A percentile compares a stretch with the other conserved stretches of the same genome.
Evolutionary conservation across 1,140 invertebrate species (phyloP).

Genomic region (Campoletis sonorensis): DNA sequence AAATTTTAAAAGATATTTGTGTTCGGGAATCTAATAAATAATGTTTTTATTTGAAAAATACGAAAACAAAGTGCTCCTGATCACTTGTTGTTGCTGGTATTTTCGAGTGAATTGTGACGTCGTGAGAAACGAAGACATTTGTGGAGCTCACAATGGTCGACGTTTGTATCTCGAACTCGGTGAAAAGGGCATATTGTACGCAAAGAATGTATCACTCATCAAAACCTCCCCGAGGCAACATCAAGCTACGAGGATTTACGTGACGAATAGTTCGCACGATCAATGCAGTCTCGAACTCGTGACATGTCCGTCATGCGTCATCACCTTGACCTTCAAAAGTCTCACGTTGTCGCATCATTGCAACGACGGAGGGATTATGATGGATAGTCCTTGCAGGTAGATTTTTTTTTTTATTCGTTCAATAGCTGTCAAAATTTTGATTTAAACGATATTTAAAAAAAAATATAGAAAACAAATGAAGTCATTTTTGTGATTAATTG

Average conservation of each 20-base stretch:
- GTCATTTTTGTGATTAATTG: too few species aligned
- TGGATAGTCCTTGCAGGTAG: slow-evolving; percentile 72
- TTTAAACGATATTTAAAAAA: too few species aligned
- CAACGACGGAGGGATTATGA: slow-evolving; percentile 68
- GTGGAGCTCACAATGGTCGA: slow-evolving; percentile 79
- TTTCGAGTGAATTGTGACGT: slow-evolving; percentile 52
- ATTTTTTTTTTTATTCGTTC: too few species aligned
- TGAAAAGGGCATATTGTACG: slow-evolving; percentile 78
- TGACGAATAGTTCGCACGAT: slow-evolving; percentile 73
- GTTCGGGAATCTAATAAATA: too few species aligned
- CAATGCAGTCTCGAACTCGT: slow-evolving; percentile 83
- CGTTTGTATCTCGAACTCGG: slow-evolving; percentile 80
- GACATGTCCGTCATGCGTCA: slow-evolving; percentile 84
- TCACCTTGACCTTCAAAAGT: slow-evolving; percentile 79
- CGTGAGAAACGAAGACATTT: slow-evolving; percentile 78
- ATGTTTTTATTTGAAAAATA: slow-evolving; percentile 1
- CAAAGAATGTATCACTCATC: slow-evolving; percentile 76
- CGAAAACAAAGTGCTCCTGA: slow-evolving; percentile 33
- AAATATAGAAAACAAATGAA: too few species aligned
- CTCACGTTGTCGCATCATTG: slow-evolving; percentile 73
- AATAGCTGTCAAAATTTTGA: too few species aligned
- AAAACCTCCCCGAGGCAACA: slow-evolving; percentile 63
- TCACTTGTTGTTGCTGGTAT: slow-evolving; percentile 42
- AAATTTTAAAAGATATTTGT: too few species aligned
- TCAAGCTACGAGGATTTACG: slow-evolving; percentile 55